Base-by-base conservation (phyloP, 1,140 invertebrate species). In the Drosophila lacertosa region DNA sequence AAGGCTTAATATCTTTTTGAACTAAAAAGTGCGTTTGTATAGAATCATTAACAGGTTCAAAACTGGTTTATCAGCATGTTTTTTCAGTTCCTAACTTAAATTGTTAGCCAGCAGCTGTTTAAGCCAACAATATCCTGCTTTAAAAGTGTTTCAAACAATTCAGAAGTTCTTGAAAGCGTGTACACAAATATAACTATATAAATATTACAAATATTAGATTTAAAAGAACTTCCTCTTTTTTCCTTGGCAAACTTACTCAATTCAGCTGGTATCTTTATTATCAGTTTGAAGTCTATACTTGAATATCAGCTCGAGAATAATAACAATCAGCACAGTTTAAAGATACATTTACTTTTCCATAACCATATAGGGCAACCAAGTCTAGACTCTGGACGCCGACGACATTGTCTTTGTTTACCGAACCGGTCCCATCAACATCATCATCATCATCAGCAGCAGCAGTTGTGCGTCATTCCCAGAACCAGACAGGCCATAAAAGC, bases 401-500 rank as follows among this genome's bases (percentile, higher is more conserved):
- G 65, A 64, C 54, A 50, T 51, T 65, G 75, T 83, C 79, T 82
- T 79, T 84, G 80, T 74, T 79, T 57, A 39, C 9, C 40, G 59
- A 83, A 80, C 80, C 80, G 79, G 80, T 81, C 65, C 35, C 51
- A 54, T 54, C 35, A 54, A 13, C 48, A 35, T 37, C 32, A 37
- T 22, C 29, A 33, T 40, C 39, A 18, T 39, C 37, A 39, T 39
- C 13, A 6, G 13, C 35, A 15, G 3, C 32, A 22, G 13, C 9
- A 50, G 67, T 58, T 35, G 70, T 83, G 80, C 80, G 64, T 79
- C 80, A 86, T 69, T 37, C 7, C 26, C 71, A 29, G 37, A 48
- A 53, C 65, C 80, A 80, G 71, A 75, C 70, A 50, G 44, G 64
- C 79, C 79, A 83, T 82, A 83, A 78, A 83, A 71, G 79, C 60